These are phyloP conservation scores for Indri indri DNA, from an alignment of 2,113 vertebrate genomes.

Conservation along the genomic window DNA sequence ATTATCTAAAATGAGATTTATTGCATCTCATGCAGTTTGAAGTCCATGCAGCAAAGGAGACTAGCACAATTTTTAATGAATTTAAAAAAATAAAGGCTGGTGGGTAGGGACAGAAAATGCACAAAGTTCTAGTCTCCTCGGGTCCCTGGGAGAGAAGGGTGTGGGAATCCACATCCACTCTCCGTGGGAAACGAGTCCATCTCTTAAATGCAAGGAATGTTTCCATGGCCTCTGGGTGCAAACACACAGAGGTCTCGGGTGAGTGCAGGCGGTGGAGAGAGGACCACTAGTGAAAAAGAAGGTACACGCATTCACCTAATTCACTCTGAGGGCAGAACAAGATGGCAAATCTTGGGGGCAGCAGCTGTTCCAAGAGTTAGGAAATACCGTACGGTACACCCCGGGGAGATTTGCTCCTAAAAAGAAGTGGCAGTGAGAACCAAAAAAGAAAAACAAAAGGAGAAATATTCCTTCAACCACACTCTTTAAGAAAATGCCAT, in stretches of 20 bases:
- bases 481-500: constrained; percentile 71
- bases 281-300: neutral
- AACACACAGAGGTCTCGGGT: neutral
- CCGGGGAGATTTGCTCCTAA: constrained; percentile 24
- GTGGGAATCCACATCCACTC: constrained; percentile 25
- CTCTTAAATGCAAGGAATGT: constrained; percentile 39
- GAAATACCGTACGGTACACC: neutral
- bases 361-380: neutral
- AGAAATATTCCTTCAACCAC: constrained; percentile 53
- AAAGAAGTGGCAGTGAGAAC: constrained; percentile 25
- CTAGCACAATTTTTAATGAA: constrained; percentile 75
- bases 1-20: constrained; percentile 83
- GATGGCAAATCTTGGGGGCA: neutral
- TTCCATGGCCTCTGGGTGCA: constrained; percentile 32
- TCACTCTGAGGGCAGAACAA: neutral
- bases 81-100: constrained; percentile 62
- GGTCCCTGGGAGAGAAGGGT: neutral
- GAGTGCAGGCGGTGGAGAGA: neutral
- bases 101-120: neutral
- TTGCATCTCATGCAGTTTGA: constrained; percentile 84
- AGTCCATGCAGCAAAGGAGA: constrained; percentile 82
- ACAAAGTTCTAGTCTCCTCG: constrained; percentile 57
- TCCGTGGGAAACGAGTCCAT: neutral
- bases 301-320: neutral
- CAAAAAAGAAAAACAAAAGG: constrained; percentile 25